These are phyloP conservation scores for Cataglyphis livida DNA, from an alignment of 2,888 invertebrate genomes.

Conservation along the genomic window DNA sequence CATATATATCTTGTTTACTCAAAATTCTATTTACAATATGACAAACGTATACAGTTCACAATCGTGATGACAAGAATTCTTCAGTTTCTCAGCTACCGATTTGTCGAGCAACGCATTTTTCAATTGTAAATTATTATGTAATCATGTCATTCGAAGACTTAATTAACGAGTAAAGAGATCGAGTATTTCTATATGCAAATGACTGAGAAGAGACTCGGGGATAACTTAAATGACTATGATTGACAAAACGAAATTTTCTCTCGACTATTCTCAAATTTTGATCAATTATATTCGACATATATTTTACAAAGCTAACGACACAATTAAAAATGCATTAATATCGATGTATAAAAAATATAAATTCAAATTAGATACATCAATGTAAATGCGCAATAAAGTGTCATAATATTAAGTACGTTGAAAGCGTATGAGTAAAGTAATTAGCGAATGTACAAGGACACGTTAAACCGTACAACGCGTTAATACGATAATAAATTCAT, in stretches of 20 bases:
- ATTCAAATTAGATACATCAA: not conserved
- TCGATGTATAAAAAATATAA: not conserved
- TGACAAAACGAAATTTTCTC: not conserved
- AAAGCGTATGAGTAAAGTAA: slow-evolving; percentile 20
- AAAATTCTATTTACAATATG: not conserved
- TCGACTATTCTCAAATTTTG: not conserved
- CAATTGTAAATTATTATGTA: slow-evolving; percentile 38
- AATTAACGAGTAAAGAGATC: slow-evolving; percentile 18
- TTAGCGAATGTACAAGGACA: slow-evolving; percentile 37
- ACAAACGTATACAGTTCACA: not conserved
- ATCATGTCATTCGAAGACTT: slow-evolving; percentile 6
- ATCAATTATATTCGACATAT: not conserved
- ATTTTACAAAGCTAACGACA: not conserved
- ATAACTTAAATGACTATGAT: not conserved
- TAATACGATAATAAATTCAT: slow-evolving; percentile 6
- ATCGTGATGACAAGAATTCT: not conserved
- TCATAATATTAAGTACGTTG: not conserved
- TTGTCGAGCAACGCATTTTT: slow-evolving; percentile 19
- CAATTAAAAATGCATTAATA: not conserved
- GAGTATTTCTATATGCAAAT: slow-evolving; percentile 10
- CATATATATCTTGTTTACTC: slow-evolving; percentile 30
- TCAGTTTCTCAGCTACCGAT: not conserved
- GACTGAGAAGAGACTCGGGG: not conserved
- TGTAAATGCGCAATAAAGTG: not conserved
- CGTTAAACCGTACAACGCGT: slow-evolving; percentile 8